Percentiles rank a stretch among this genome's conserved stretches.
phyloP scores from a whole-genome alignment of 2,888 invertebrate genomes.

The Orthosia incerta region DNA sequence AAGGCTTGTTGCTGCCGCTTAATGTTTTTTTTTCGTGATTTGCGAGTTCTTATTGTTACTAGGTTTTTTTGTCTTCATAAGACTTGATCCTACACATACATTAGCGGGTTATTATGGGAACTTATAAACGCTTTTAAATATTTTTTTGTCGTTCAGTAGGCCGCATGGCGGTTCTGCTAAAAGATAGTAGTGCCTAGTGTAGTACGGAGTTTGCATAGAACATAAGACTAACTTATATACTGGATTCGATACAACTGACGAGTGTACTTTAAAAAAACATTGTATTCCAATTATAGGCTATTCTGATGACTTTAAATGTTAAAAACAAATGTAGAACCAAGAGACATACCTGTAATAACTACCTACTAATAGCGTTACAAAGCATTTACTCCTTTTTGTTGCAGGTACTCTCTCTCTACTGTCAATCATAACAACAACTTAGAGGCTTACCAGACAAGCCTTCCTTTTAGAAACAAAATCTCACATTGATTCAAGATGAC shows the following conservation, averaged over 20 bases:
- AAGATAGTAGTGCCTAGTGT: too few species aligned
- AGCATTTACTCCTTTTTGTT: neutral
- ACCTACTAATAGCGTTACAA: neutral
- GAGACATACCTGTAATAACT: neutral
- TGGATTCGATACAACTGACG: neutral
- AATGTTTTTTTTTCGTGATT: slow-evolving; percentile 1
- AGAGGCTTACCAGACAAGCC: slow-evolving; percentile 1
- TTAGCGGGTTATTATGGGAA: neutral
- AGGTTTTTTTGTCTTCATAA: neutral
- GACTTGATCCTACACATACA: neutral
- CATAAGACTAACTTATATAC: neutral
- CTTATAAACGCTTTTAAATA: neutral
- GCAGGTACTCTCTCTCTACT: neutral
- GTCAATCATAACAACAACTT: slow-evolving; percentile 4
- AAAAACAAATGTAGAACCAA: neutral
- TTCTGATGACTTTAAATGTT: too few species aligned
- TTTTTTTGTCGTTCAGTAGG: neutral
- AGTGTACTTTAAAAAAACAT: too few species aligned
- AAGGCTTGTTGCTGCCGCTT: slow-evolving; percentile 10
- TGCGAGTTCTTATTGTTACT: neutral
- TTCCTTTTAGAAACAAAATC: slow-evolving; percentile 10
- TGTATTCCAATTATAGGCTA: too few species aligned
- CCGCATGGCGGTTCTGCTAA: neutral
- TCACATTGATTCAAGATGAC: slow-evolving; percentile 33
- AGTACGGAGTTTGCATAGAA: neutral